A percentile compares a stretch with the other conserved stretches of the same genome.
Conservation (phyloP, 1,140 invertebrate species). For the Wiebesia pumilae region DNA sequence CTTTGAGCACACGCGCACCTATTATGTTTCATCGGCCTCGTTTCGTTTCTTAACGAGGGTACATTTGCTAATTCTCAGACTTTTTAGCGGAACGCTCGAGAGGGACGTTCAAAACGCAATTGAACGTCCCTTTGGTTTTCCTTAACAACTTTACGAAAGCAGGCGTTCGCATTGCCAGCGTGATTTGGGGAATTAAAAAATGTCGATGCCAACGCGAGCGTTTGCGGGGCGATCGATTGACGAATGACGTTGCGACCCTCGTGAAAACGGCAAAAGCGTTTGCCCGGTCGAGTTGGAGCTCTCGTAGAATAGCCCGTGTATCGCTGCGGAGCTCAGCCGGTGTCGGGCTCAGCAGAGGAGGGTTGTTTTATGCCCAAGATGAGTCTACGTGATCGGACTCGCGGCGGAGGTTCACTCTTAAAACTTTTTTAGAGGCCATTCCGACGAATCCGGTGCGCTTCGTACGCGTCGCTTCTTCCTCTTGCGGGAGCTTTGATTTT, state of each 20-base stretch:
- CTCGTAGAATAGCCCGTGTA: background rate
- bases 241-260: background rate
- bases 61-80: too few species aligned
- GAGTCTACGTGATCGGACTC: slow-evolving; percentile 66
- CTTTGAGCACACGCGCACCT: too few species aligned
- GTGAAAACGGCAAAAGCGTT: background rate
- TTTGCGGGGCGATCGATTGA: background rate
- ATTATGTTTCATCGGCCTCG: too few species aligned
- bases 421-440: slow-evolving; percentile 63
- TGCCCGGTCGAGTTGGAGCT: background rate
- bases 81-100: too few species aligned
- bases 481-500: slow-evolving; percentile 30
- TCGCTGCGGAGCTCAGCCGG: background rate
- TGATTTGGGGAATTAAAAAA: too few species aligned
- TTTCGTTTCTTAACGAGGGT: too few species aligned
- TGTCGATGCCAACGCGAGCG: background rate
- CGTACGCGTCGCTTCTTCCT: background rate
- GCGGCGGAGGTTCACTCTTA: slow-evolving; percentile 34
- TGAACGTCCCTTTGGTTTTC: background rate
- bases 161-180: too few species aligned
- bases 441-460: background rate
- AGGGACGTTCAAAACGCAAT: too few species aligned
- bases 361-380: slow-evolving; percentile 65
- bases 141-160: background rate
- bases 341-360: slow-evolving; percentile 7